Conservation (phyloP, 2,113 vertebrate species). For the Numida meleagris region DNA sequence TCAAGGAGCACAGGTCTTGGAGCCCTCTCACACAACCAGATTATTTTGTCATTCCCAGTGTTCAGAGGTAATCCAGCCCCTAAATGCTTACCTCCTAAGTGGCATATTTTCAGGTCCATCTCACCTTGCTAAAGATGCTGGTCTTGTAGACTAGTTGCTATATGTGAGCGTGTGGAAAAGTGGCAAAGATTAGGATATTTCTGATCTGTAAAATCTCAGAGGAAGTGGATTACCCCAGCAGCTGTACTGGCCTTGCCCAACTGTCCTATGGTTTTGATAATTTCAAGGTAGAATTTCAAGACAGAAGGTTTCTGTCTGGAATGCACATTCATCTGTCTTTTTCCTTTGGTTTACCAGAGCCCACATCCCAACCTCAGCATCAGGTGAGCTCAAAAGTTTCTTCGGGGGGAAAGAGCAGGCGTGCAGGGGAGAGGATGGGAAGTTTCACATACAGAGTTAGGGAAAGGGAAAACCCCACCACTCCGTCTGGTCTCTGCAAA, state of each 20-base stretch:
- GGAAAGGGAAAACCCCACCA: background rate
- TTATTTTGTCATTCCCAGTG: background rate
- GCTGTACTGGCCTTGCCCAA: background rate
- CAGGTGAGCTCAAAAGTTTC: background rate
- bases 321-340: background rate
- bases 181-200: background rate
- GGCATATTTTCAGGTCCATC: background rate
- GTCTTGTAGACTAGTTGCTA: background rate
- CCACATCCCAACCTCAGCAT: background rate
- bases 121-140: background rate
- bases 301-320: background rate
- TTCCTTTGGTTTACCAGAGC: background rate
- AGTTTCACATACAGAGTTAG: background rate
- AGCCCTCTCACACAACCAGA: slow-evolving; percentile 6
- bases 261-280: background rate
- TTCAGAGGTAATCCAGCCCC: background rate
- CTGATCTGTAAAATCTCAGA: background rate
- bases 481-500: background rate
- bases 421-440: background rate
- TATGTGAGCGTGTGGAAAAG: background rate
- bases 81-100: background rate
- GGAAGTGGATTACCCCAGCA: background rate
- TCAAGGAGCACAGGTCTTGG: slow-evolving; percentile 24
- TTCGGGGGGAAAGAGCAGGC: background rate
- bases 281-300: slow-evolving; percentile 11